Conservation (phyloP, 2,113 vertebrate genomes). For the Smithornis capensis region DNA sequence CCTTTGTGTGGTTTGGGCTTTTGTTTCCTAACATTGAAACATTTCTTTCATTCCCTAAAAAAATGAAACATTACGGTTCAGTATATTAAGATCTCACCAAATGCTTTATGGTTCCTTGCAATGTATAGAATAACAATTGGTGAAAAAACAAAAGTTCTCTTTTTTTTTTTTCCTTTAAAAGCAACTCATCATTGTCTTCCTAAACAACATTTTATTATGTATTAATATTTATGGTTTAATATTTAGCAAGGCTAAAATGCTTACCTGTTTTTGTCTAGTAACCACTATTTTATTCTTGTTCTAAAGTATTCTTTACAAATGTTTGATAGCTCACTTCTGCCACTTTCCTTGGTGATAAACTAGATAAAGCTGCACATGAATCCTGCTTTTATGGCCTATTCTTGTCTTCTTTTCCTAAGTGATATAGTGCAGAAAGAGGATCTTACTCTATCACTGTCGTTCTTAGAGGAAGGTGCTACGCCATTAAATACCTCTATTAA, state of each 20-base stretch:
- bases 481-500: slow-evolving; percentile 29
- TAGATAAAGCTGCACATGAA: slow-evolving; percentile 52
- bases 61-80: neutral
- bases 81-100: neutral
- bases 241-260: neutral
- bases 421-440: slow-evolving; percentile 13
- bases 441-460: slow-evolving; percentile 28
- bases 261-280: neutral
- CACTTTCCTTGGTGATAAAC: slow-evolving; percentile 38
- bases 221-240: slow-evolving; percentile 27
- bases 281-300: neutral
- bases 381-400: slow-evolving; percentile 50
- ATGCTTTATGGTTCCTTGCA: neutral
- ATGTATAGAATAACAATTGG: neutral
- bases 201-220: neutral
- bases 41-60: neutral
- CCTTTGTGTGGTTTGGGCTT: neutral
- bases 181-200: neutral
- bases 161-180: neutral
- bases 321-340: neutral
- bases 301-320: slow-evolving; percentile 20
- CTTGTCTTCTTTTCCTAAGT: slow-evolving; percentile 34
- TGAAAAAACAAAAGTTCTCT: neutral
- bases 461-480: neutral
- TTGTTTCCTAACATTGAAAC: neutral